Base-by-base conservation (phyloP, 92 coral and sea anemone species). In the Porites evermanni region DNA sequence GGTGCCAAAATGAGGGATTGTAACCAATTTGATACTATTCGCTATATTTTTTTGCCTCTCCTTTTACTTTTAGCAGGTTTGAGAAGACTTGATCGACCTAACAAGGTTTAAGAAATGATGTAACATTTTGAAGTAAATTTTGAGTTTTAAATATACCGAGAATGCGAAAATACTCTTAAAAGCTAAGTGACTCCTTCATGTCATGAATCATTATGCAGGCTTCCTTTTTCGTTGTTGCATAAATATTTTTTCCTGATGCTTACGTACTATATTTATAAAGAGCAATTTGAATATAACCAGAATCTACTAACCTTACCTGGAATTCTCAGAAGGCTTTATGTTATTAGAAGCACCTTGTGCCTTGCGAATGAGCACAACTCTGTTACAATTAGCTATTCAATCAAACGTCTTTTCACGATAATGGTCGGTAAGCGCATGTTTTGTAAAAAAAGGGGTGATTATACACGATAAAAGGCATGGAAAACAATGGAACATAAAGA, bases 381-480 rank as follows among this genome's bases (percentile, higher is more conserved):
- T 61, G 47, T 38, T 38, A 38, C 52, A 81, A 81, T 70, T 18
- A 29, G 70, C 20, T 69, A 58, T 81, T 70, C 78, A 70, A 81
- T 59, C 53, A 64, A 44, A 47, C 53, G 54, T 53, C 64, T n/a
- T 61, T 65, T 12, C 19, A 54, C 50, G 56, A 64, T 83, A 73
- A 83, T 73, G 56, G 76, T 52, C 53, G 53, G 73, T 53, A 73
- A 73, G 60, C 2, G 80, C 80, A 64, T 83, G 80, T 83, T 83
- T 83, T 83, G 72, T 73, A 73, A 56, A 38, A 83, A 81, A 70
- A 74, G 21, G 74, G 64, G 23, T 74, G 64, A 74, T 61, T 71
- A 81, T 74, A 66, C 73, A 83, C 56, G 80, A 83, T 73, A 73
- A 83, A 73, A 83, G 87, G 87, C 79, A 7, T 17, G 19, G 70